Conservation (phyloP, 2,888 invertebrate genomes). For the Hyles lineata region DNA sequence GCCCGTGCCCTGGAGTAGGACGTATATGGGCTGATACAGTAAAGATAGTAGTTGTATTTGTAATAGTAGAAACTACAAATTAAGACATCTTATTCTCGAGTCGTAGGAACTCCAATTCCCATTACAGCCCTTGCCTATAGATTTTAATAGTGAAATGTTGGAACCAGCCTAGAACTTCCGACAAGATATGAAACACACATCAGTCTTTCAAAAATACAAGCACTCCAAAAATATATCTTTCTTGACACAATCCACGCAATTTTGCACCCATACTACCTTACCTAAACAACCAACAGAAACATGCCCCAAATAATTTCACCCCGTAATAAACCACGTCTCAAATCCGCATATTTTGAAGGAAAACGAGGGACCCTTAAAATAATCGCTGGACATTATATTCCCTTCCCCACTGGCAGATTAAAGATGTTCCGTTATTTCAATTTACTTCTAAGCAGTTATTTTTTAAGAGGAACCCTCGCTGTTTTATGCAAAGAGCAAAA, state of each 20-base stretch:
- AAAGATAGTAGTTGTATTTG: too few species aligned
- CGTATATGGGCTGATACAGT: too few species aligned
- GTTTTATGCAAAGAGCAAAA: slow-evolving; percentile 30
- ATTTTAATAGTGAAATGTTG: too few species aligned
- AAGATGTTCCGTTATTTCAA: slow-evolving; percentile 26
- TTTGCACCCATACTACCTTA: too few species aligned
- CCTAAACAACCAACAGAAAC: neutral
- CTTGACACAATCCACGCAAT: neutral
- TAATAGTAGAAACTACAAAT: too few species aligned
- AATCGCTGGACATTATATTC: slow-evolving; percentile 7
- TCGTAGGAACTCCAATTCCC: too few species aligned
- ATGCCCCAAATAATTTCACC: neutral
- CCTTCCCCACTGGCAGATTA: slow-evolving; percentile 12
- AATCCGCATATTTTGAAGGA: slow-evolving; percentile 12
- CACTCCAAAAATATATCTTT: neutral
- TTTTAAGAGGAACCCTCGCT: neutral
- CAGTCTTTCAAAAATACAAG: too few species aligned
- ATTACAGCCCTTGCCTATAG: too few species aligned
- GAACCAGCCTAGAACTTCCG: too few species aligned
- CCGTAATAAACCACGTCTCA: slow-evolving; percentile 9
- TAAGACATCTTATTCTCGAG: too few species aligned
- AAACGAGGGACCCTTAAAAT: neutral
- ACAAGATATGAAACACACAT: too few species aligned
- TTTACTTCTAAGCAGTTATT: slow-evolving; percentile 24
- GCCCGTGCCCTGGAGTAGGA: too few species aligned